These are phyloP conservation scores for Hypercompe scribonia DNA, from an alignment of 2,888 invertebrate genomes.

Conservation along the genomic window DNA sequence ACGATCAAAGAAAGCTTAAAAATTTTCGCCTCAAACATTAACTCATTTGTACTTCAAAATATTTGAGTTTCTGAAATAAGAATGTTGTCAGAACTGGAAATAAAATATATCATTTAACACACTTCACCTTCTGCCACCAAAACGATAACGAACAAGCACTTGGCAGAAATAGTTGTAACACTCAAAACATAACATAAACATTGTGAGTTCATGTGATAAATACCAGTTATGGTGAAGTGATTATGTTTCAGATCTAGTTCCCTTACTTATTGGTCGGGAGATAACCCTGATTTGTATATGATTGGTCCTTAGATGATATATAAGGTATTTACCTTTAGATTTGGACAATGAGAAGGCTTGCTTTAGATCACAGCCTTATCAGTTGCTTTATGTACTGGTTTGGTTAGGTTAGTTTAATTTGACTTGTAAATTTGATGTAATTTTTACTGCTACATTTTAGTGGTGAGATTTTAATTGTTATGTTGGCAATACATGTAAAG, in stretches of 20 bases:
- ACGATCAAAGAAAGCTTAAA: too few relatives aligned
- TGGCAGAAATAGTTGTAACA: conserved; percentile 73
- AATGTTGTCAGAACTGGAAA: background rate
- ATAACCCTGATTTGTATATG: conserved; percentile 72
- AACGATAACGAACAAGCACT: conserved; percentile 47
- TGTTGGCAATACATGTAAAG: background rate
- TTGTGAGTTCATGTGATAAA: conserved; percentile 66
- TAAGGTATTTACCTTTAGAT: conserved; percentile 52
- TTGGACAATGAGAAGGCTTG: conserved; percentile 42
- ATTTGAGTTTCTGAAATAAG: too few relatives aligned
- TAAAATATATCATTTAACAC: background rate
- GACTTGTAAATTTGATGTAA: background rate
- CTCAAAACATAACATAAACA: conserved; percentile 66
- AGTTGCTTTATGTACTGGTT: conserved; percentile 2
- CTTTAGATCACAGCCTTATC: conserved; percentile 2
- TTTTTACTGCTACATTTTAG: background rate
- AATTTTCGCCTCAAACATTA: too few relatives aligned
- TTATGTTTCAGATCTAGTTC: conserved; percentile 63
- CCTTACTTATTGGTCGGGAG: conserved; percentile 60
- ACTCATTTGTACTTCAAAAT: too few relatives aligned
- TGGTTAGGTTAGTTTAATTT: background rate
- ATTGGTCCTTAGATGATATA: conserved; percentile 58
- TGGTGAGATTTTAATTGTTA: background rate
- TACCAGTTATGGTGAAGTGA: conserved; percentile 63
- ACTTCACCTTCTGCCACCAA: conserved; percentile 37